These are phyloP conservation scores for Acronicta leporina DNA, from an alignment of 2,888 invertebrate species.

Conservation along the genomic window DNA sequence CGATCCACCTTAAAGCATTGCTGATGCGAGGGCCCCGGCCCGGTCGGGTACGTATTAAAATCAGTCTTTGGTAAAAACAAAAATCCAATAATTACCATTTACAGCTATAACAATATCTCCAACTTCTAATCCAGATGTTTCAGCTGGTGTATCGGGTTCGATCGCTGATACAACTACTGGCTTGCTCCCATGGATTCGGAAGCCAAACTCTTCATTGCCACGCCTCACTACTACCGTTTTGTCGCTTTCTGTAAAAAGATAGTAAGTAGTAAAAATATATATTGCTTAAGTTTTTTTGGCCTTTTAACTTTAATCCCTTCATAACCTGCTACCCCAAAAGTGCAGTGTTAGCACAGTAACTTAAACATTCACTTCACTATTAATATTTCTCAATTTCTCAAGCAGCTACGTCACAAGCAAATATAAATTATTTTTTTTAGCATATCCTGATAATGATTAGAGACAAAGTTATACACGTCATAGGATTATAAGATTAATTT, in stretches of 20 bases:
- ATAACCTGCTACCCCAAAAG: too few relatives aligned
- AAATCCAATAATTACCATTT: constrained; percentile 89
- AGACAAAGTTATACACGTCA: too few relatives aligned
- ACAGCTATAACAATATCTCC: constrained; percentile 98
- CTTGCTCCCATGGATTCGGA: constrained; percentile 97
- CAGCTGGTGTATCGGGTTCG: constrained; percentile 97
- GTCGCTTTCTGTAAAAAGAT: constrained; percentile 92
- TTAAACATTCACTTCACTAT: neutral
- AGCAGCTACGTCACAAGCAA: too few relatives aligned
- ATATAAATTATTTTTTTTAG: too few relatives aligned
- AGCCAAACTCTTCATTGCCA: constrained; percentile 97
- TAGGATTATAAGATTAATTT: constrained; percentile 11
- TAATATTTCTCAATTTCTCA: neutral
- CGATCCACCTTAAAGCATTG: too few relatives aligned
- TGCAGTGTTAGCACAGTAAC: neutral
- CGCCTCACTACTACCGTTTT: constrained; percentile 95
- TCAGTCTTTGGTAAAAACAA: neutral
- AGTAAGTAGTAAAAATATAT: neutral
- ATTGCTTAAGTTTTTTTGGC: too few relatives aligned
- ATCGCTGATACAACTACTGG: constrained; percentile 99
- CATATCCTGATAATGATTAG: too few relatives aligned
- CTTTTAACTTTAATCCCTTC: too few relatives aligned
- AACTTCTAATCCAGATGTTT: constrained; percentile 96
- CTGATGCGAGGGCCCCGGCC: too few relatives aligned
- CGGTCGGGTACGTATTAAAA: neutral